These are phyloP conservation scores for Danio kyathit DNA, from an alignment of 2,797 vertebrate genomes.

Conservation along the genomic window DNA sequence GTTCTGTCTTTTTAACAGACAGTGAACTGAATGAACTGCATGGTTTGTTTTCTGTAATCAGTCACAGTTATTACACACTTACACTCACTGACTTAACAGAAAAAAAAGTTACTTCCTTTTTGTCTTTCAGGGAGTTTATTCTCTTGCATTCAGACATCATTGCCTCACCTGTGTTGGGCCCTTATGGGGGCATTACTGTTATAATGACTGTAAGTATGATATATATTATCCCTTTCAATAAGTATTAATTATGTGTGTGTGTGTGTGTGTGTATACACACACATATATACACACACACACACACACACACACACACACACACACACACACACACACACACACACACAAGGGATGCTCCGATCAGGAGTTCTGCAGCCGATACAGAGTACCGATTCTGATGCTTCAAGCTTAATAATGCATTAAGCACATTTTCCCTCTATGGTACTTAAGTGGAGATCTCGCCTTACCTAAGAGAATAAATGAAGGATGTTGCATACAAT, in stretches of 20 bases:
- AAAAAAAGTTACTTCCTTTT: neutral
- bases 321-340: too few relatives aligned
- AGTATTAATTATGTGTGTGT: neutral
- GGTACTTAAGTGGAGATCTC: too few relatives aligned
- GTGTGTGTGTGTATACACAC: too few relatives aligned
- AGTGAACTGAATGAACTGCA: neutral
- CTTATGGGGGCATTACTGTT: slow-evolving; percentile 80
- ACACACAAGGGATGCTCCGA: too few relatives aligned
- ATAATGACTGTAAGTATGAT: slow-evolving; percentile 87
- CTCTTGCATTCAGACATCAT: slow-evolving; percentile 81
- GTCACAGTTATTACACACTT: neutral
- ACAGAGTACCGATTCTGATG: too few relatives aligned
- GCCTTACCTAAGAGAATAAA: too few relatives aligned
- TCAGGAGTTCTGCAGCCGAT: too few relatives aligned
- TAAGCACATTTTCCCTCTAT: too few relatives aligned
- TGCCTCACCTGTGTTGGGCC: slow-evolving; percentile 83
- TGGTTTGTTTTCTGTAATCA: neutral
- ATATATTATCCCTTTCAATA: neutral
- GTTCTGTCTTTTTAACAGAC: neutral
- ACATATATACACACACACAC: too few relatives aligned
- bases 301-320: too few relatives aligned
- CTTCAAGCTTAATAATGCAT: too few relatives aligned
- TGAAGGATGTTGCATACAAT: too few relatives aligned
- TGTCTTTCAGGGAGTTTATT: slow-evolving; percentile 80
- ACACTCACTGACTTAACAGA: neutral